phyloP scores from a whole-genome alignment of 2,888 invertebrate genomes.

The Chrysodeixis includens region DNA sequence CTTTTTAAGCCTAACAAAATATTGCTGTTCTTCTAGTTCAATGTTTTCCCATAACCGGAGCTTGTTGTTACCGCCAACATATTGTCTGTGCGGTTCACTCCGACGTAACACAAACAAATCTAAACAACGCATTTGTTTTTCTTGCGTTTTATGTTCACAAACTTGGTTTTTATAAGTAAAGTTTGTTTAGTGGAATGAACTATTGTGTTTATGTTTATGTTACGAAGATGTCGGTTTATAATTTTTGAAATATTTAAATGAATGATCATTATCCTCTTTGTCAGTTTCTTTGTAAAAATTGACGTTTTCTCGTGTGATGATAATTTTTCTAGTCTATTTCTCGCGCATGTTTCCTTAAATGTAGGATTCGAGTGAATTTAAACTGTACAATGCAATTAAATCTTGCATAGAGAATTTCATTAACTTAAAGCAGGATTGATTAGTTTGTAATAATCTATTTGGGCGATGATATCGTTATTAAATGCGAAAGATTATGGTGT shows the following conservation, averaged over 20 bases:
- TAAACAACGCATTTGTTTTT: slow-evolving; percentile 48
- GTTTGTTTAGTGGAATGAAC: slow-evolving; percentile 3
- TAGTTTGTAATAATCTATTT: too few species aligned
- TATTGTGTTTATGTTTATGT: not conserved
- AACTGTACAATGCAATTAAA: too few species aligned
- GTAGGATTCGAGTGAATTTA: too few species aligned
- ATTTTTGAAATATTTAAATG: not conserved
- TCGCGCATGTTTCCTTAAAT: too few species aligned
- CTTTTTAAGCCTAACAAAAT: slow-evolving; percentile 64
- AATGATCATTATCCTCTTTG: too few species aligned
- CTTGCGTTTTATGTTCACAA: slow-evolving; percentile 31
- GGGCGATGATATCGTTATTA: too few species aligned
- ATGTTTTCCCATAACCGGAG: slow-evolving; percentile 42
- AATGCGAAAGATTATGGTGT: too few species aligned
- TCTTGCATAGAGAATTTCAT: too few species aligned
- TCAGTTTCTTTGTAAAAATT: too few species aligned
- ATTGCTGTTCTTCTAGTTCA: slow-evolving; percentile 43
- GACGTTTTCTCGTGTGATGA: too few species aligned
- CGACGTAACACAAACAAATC: slow-evolving; percentile 44
- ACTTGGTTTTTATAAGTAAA: slow-evolving; percentile 21
- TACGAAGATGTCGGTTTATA: not conserved
- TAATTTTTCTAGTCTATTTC: too few species aligned
- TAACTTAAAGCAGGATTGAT: too few species aligned
- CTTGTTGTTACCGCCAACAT: slow-evolving; percentile 42
- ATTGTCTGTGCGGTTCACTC: slow-evolving; percentile 27